Evolutionary conservation across 2,888 invertebrate species (phyloP).

Genomic region (Parnassius smintheus): DNA sequence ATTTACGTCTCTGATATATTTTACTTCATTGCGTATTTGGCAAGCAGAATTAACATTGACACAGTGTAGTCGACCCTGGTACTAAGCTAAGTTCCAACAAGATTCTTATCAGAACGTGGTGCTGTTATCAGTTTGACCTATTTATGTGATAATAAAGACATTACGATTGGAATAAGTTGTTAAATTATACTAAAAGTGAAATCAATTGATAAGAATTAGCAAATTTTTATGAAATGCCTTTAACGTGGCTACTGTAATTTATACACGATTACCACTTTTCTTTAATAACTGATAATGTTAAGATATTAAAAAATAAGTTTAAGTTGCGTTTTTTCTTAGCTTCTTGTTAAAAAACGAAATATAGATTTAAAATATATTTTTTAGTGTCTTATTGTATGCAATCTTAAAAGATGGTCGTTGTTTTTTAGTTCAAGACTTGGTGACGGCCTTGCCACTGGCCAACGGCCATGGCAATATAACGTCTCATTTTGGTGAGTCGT

Average conservation of each 20-base stretch:
- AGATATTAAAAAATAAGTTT: conserved; percentile 11
- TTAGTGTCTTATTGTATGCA: conserved; percentile 54
- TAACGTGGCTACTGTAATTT: conserved; percentile 5
- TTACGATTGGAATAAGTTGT: conserved; percentile 45
- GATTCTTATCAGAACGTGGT: conserved; percentile 72
- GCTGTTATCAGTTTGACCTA: conserved; percentile 74
- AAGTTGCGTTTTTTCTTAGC: conserved; percentile 13
- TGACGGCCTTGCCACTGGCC: conserved; percentile 80
- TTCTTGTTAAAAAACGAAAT: conserved; percentile 25
- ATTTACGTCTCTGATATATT: conserved; percentile 38
- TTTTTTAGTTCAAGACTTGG: conserved; percentile 82
- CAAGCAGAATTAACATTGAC: conserved; percentile 74
- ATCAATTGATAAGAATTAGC: conserved; percentile 19
- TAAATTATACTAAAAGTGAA: conserved; percentile 31
- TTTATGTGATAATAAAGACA: conserved; percentile 64
- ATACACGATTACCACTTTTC: conserved; percentile 20
- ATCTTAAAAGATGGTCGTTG: conserved; percentile 78
- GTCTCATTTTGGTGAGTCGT: conserved; percentile 81
- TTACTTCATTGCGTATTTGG: conserved; percentile 69
- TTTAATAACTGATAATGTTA: conserved; percentile 14
- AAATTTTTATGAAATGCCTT: conserved; percentile 13
- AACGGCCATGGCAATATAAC: conserved; percentile 80
- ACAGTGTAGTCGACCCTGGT: conserved; percentile 58
- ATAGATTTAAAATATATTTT: conserved; percentile 32
- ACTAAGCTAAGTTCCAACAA: conserved; percentile 59